phyloP scores from a whole-genome alignment of 2,113 vertebrate genomes.

The Nematolebias whitei region DNA sequence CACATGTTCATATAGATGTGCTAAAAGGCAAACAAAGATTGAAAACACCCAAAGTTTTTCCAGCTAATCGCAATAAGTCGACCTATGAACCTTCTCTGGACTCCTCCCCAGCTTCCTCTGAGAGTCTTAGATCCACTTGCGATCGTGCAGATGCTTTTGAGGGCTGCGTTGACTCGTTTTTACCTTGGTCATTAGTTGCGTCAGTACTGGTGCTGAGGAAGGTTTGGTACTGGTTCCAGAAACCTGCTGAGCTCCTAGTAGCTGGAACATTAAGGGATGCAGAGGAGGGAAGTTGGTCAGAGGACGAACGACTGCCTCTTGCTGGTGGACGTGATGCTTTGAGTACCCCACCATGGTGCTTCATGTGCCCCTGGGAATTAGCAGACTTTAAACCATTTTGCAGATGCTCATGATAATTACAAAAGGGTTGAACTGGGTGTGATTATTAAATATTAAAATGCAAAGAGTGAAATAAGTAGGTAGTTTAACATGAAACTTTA shows the following conservation, averaged over 20 bases:
- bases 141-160: constrained; percentile 52
- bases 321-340: constrained; percentile 70
- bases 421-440: too few species aligned
- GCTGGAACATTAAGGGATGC: constrained; percentile 71
- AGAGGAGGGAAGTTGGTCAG: constrained; percentile 65
- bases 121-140: constrained; percentile 49
- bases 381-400: background rate
- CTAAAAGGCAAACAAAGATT: constrained; percentile 55
- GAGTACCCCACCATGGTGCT: constrained; percentile 75
- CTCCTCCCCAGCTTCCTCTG: constrained; percentile 54
- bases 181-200: constrained; percentile 63
- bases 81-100: constrained; percentile 48
- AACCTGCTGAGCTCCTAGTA: constrained; percentile 75
- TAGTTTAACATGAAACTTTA: too few species aligned
- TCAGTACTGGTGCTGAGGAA: constrained; percentile 70
- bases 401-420: background rate
- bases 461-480: too few species aligned
- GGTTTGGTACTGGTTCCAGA: constrained; percentile 81
- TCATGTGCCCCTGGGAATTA: constrained; percentile 79
- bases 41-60: constrained; percentile 42
- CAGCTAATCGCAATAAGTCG: constrained; percentile 19
- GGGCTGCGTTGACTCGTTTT: constrained; percentile 39
- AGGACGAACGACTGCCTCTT: constrained; percentile 68
- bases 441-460: too few species aligned
- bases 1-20: constrained; percentile 51